Conservation (phyloP, 2,113 vertebrate genomes). For the Mystacornis crossleyi region DNA sequence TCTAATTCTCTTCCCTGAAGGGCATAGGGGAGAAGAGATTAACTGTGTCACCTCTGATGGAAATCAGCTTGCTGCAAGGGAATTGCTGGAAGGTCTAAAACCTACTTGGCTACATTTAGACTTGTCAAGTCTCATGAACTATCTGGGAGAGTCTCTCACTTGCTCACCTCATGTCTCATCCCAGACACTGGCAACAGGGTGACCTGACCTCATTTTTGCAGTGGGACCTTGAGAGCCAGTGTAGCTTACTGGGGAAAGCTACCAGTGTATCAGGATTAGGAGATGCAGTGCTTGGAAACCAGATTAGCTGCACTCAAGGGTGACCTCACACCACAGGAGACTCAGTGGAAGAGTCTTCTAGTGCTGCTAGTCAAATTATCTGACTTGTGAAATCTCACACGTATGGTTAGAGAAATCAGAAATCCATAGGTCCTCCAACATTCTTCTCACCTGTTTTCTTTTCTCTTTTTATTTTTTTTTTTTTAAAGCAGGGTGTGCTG, state of each 20-base stretch:
- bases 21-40: not conserved
- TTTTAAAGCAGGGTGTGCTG: not conserved
- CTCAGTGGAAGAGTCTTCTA: not conserved
- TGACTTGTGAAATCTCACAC: not conserved
- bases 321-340: not conserved
- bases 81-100: constrained; percentile 9
- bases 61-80: not conserved
- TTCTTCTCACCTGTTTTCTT: not conserved
- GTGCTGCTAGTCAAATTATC: not conserved
- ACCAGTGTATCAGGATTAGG: not conserved
- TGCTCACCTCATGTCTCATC: not conserved
- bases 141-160: not conserved
- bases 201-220: not conserved
- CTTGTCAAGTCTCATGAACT: not conserved
- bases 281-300: not conserved
- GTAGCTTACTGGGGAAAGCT: not conserved
- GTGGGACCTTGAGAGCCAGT: not conserved
- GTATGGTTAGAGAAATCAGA: not conserved
- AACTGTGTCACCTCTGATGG: constrained; percentile 8
- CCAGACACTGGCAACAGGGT: not conserved
- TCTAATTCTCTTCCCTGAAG: not conserved
- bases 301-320: accelerated
- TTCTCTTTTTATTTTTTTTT: not conserved
- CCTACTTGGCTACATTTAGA: constrained; percentile 9
- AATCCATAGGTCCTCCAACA: not conserved